Evolutionary conservation across 2,113 vertebrate species (phyloP).

Genomic region (Pheucticus melanocephalus): DNA sequence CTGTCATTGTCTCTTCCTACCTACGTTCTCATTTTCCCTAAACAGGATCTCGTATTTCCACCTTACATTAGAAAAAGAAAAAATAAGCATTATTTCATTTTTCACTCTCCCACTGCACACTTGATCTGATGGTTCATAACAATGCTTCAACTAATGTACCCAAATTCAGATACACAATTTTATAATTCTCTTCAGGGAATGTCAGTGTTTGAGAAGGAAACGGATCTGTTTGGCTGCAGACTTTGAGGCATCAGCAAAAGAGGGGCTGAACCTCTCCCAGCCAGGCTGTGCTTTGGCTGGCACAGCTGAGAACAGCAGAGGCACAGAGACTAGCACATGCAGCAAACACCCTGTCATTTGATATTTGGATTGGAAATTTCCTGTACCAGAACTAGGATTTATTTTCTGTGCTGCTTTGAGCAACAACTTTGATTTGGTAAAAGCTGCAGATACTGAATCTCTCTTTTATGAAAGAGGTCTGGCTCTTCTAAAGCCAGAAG

Average conservation of each 20-base stretch:
- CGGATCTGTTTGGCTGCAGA: neutral
- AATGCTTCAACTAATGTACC: neutral
- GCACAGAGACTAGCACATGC: neutral
- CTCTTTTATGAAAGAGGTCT: neutral
- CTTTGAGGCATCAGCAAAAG: neutral
- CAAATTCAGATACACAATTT: neutral
- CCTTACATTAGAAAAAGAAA: neutral
- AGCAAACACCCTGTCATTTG: neutral
- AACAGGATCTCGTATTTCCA: neutral
- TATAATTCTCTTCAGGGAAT: neutral
- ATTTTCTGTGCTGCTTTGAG: neutral
- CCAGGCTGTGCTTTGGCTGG: neutral
- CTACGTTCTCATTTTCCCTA: neutral
- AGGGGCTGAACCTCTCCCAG: neutral
- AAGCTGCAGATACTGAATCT: neutral
- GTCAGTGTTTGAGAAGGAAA: neutral
- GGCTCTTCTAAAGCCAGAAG: neutral
- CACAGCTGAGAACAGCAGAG: neutral
- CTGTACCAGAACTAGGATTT: neutral
- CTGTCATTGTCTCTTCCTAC: neutral
- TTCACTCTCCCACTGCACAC: neutral
- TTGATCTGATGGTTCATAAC: neutral
- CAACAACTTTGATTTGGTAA: neutral
- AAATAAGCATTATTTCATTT: neutral
- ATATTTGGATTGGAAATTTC: neutral